These are phyloP conservation scores for Pipistrellus pipistrellus DNA, from an alignment of 2,797 vertebrate genomes.

Conservation along the genomic window DNA sequence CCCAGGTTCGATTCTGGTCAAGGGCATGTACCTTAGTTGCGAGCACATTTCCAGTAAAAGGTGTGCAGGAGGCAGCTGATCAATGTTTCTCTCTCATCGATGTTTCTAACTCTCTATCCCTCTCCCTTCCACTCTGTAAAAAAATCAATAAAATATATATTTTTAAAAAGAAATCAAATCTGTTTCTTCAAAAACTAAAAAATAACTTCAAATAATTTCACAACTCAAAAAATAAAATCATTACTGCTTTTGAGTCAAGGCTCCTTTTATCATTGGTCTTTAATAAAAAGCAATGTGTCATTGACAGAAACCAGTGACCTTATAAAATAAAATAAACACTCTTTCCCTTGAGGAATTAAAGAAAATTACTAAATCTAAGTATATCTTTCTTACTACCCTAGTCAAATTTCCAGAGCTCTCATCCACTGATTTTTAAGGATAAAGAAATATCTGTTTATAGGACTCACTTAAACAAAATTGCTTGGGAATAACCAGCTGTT, in stretches of 20 bases:
- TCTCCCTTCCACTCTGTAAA: no score
- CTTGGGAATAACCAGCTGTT: not conserved
- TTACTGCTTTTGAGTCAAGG: not conserved
- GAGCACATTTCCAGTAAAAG: no score
- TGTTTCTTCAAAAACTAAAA: conserved; percentile 34
- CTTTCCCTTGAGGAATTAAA: not conserved
- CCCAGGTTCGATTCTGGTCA: no score
- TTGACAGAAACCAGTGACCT: not conserved
- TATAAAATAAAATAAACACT: conserved; percentile 19
- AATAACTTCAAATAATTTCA: not conserved
- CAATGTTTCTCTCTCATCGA: no score
- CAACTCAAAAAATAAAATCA: conserved; percentile 45
- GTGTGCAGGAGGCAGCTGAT: no score
- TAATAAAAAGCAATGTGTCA: conserved; percentile 3
- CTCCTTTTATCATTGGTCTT: not conserved
- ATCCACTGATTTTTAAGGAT: not conserved
- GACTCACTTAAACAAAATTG: not conserved
- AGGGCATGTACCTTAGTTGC: no score
- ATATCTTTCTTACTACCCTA: not conserved
- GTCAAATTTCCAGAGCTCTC: not conserved
- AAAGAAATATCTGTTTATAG: not conserved
- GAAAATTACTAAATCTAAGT: not conserved
- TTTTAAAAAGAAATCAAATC: not conserved
- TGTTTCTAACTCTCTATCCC: no score
- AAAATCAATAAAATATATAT: no score